Evolutionary conservation across 2,797 vertebrate species (phyloP).

Genomic region (Florisuga fusca): DNA sequence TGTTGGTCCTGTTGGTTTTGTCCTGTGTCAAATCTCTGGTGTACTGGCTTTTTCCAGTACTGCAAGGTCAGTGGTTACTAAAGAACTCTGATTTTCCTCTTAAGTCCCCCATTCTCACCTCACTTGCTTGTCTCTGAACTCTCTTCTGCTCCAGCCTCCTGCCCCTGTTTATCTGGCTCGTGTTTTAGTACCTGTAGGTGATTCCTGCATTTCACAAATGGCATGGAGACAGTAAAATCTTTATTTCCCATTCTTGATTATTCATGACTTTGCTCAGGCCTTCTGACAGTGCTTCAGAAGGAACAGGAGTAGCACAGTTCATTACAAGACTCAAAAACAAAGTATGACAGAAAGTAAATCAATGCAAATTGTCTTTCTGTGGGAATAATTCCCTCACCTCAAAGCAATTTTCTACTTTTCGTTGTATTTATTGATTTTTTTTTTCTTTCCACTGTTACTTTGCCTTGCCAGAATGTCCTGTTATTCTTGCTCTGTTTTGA

Average conservation of each 20-base stretch:
- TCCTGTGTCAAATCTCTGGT: neutral
- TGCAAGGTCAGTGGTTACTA: neutral
- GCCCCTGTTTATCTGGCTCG: neutral
- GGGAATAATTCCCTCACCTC: constrained; percentile 7
- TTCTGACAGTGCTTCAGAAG: neutral
- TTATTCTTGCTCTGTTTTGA: constrained; percentile 6
- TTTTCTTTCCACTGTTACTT: neutral
- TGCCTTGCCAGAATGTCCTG: neutral
- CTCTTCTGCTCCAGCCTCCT: neutral
- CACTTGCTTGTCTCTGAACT: neutral
- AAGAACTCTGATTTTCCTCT: neutral
- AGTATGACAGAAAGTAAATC: constrained; percentile 44
- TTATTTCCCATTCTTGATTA: constrained; percentile 31
- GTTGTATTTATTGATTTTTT: constrained; percentile 45
- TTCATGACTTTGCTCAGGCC: neutral
- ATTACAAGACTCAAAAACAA: constrained; percentile 39
- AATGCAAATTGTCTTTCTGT: constrained; percentile 39
- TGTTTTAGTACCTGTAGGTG: neutral
- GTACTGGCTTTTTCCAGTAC: neutral
- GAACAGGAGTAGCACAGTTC: neutral
- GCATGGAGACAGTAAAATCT: neutral
- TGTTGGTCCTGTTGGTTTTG: neutral
- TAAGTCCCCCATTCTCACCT: neutral
- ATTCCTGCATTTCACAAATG: neutral
- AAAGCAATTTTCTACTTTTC: constrained; percentile 44